phyloP scores from a whole-genome alignment of 2,113 vertebrate species.

The Cygnus atratus region DNA sequence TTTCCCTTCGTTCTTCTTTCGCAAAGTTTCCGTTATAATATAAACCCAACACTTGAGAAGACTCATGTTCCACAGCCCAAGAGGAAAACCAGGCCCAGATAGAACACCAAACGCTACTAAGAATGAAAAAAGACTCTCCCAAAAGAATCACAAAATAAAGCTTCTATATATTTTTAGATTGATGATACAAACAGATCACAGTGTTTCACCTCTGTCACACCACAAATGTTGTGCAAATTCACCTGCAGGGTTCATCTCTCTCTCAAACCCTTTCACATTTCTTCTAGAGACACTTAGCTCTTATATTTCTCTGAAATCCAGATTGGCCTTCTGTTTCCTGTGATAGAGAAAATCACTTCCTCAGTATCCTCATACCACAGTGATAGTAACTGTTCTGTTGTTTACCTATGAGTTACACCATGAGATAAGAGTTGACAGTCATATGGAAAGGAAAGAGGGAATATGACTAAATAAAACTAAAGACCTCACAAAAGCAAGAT shows the following conservation, averaged over 20 bases:
- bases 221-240: accelerated
- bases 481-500: not conserved
- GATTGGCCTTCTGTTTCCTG: not conserved
- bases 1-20: not conserved
- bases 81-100: not conserved
- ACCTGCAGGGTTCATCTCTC: not conserved
- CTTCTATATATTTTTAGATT: not conserved
- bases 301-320: not conserved
- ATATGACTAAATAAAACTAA: not conserved
- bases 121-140: not conserved
- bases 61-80: not conserved
- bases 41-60: not conserved
- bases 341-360: not conserved
- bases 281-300: not conserved
- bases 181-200: not conserved
- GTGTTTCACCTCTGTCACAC: not conserved
- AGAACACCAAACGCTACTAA: not conserved
- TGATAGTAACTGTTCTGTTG: not conserved
- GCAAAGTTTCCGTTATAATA: not conserved
- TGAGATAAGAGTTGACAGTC: not conserved
- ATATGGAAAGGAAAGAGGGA: not conserved
- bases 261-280: not conserved
- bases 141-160: not conserved
- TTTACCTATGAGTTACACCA: not conserved
- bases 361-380: not conserved